These are phyloP conservation scores for Athetis lepigone DNA, from an alignment of 2,888 invertebrate species.

Conservation along the genomic window DNA sequence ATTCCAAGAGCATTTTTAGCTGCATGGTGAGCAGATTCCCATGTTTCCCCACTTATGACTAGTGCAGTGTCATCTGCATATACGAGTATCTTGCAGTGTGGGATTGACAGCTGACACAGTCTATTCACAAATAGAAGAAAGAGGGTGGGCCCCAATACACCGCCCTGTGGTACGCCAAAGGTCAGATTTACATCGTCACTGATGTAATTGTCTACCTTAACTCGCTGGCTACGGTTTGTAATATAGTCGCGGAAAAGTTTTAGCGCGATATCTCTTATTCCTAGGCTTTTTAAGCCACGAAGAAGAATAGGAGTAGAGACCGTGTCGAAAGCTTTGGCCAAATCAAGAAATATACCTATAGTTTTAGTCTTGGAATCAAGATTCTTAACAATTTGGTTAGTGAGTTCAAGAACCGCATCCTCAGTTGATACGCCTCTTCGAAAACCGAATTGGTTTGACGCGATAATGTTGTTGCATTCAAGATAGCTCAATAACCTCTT, in stretches of 20 bases:
- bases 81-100: constrained; percentile 2
- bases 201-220: constrained; percentile 2
- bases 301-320: neutral
- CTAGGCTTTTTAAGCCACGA: neutral
- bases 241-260: neutral
- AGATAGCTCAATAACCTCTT: constrained; percentile 1
- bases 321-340: no score
- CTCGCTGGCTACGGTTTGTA: neutral
- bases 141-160: no score
- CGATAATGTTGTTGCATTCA: constrained; percentile 5
- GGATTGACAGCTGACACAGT: neutral
- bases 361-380: constrained; percentile 6
- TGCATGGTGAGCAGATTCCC: constrained; percentile 2
- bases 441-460: constrained; percentile 12
- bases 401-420: constrained; percentile 5
- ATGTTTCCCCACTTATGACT: neutral
- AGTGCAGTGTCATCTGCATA: neutral
- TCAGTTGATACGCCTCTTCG: constrained; percentile 3
- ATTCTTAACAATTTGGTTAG: constrained; percentile 5
- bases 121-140: no score
- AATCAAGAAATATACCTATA: constrained; percentile 14
- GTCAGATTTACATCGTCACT: no score
- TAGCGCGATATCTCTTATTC: neutral
- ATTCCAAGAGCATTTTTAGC: no score
- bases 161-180: no score